Conservation (phyloP, 2,113 vertebrate genomes). For the Hiodon alosoides region DNA sequence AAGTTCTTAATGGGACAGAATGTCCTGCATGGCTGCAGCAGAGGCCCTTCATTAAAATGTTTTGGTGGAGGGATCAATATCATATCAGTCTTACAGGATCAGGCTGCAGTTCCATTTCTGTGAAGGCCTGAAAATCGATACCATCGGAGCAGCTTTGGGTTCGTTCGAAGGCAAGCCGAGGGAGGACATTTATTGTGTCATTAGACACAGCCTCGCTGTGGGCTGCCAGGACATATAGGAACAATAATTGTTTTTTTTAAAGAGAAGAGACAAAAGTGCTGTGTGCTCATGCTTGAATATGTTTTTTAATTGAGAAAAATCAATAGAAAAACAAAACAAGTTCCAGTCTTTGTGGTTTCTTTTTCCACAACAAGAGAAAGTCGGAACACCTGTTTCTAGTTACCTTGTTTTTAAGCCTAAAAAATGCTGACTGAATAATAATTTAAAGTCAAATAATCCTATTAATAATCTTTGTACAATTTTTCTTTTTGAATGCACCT, state of each 20-base stretch:
- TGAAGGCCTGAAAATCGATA: conserved; percentile 59
- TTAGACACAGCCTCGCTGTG: conserved; percentile 49
- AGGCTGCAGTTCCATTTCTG: conserved; percentile 79
- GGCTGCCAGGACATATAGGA: conserved; percentile 47
- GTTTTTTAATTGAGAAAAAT: conserved; percentile 53
- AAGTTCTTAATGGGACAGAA: conserved; percentile 14
- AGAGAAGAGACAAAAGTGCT: conserved; percentile 33
- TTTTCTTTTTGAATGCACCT: too few species aligned
- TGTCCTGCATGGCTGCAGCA: conserved; percentile 13
- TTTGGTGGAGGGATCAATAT: conserved; percentile 66
- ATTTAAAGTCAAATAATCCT: too few species aligned
- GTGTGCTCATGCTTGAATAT: conserved; percentile 36
- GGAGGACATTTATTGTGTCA: conserved; percentile 53
- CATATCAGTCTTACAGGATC: conserved; percentile 68
- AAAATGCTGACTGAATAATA: too few species aligned
- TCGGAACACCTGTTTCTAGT: too few species aligned
- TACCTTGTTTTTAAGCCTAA: too few species aligned
- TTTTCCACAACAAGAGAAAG: not conserved
- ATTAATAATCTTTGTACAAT: too few species aligned
- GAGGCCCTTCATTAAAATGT: conserved; percentile 40
- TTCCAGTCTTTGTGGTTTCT: not conserved
- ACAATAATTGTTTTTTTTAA: conserved; percentile 54
- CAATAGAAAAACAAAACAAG: conserved; percentile 26
- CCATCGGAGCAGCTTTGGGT: conserved; percentile 58
- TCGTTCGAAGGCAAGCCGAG: conserved; percentile 43